Percentiles rank a stretch among this genome's conserved stretches.
phyloP scores from a whole-genome alignment of 2,888 invertebrate genomes.

The Cosmia trapezina region DNA sequence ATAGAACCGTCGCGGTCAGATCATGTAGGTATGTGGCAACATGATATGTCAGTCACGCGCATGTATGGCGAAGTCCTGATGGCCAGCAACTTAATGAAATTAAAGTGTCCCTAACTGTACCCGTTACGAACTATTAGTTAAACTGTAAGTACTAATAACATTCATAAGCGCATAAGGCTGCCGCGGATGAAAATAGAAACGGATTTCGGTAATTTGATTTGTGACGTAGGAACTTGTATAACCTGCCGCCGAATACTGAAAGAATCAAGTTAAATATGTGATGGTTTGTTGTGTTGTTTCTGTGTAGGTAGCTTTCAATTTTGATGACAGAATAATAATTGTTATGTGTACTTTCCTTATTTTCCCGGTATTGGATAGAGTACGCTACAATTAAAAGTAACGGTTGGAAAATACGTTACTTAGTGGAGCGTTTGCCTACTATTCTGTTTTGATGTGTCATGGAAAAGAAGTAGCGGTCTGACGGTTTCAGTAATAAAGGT shows the following conservation, averaged over 20 bases:
- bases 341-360: background rate
- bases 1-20: background rate
- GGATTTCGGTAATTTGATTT: slow-evolving; percentile 66
- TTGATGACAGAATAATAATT: background rate
- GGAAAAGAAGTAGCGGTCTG: slow-evolving; percentile 3
- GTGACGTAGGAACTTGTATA: slow-evolving; percentile 54
- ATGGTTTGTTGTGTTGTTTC: background rate
- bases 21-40: slow-evolving; percentile 1
- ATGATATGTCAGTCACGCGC: slow-evolving; percentile 38
- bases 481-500: background rate
- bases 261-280: slow-evolving; percentile 21
- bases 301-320: slow-evolving; percentile 2
- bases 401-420: slow-evolving; percentile 5
- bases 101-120: slow-evolving; percentile 53
- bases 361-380: slow-evolving; percentile 2
- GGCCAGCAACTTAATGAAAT: slow-evolving; percentile 40
- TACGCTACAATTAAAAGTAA: slow-evolving; percentile 17
- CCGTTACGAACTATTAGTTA: too few relatives aligned
- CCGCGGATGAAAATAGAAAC: slow-evolving; percentile 61
- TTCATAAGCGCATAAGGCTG: slow-evolving; percentile 56
- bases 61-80: slow-evolving; percentile 16
- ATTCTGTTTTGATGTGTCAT: slow-evolving; percentile 3
- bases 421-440: background rate
- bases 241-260: slow-evolving; percentile 34
- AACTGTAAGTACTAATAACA: slow-evolving; percentile 51